Conservation (phyloP, 2,797 vertebrate species). For the Thaleichthys pacificus region DNA sequence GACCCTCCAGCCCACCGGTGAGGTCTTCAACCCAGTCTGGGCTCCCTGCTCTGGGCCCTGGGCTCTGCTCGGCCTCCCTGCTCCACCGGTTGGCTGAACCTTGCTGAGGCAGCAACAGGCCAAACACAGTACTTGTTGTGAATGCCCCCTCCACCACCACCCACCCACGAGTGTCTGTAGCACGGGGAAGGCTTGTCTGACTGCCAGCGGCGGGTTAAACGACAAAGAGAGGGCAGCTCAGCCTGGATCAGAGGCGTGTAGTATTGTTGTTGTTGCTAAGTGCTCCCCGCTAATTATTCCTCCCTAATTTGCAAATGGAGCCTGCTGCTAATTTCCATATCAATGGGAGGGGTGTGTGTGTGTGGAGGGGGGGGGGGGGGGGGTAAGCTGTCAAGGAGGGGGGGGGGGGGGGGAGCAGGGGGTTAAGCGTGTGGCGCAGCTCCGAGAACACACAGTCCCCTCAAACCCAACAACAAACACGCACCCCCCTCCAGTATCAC, state of each 20-base stretch:
- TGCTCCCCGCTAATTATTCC: constrained; percentile 81
- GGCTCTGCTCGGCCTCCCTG: constrained; percentile 70
- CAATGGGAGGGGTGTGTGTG: constrained; percentile 58
- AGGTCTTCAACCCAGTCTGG: constrained; percentile 65
- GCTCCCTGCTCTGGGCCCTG: constrained; percentile 68
- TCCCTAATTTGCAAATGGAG: constrained; percentile 78
- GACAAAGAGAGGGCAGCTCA: constrained; percentile 70
- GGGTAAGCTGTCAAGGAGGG: too few species aligned
- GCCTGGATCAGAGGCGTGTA: constrained; percentile 70
- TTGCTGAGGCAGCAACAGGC: constrained; percentile 64
- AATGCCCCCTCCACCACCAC: constrained; percentile 53
- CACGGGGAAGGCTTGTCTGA: neutral
- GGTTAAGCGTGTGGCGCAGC: constrained; percentile 73
- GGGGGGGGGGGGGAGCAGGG: constrained; percentile 53
- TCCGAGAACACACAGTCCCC: constrained; percentile 58
- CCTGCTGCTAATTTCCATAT: constrained; percentile 73
- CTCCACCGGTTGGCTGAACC: constrained; percentile 66
- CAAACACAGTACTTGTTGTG: constrained; percentile 70
- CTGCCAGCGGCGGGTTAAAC: neutral
- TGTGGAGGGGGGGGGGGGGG: constrained; percentile 36
- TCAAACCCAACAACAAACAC: constrained; percentile 63
- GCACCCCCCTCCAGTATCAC: constrained; percentile 53
- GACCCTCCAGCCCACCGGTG: constrained; percentile 51
- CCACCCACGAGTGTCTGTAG: constrained; percentile 65
- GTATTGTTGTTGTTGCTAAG: constrained; percentile 80